A percentile compares a stretch with the other conserved stretches of the same genome.
Evolutionary conservation across 1,140 invertebrate genomes (phyloP).

Genomic region (Leptinotarsa texana): DNA sequence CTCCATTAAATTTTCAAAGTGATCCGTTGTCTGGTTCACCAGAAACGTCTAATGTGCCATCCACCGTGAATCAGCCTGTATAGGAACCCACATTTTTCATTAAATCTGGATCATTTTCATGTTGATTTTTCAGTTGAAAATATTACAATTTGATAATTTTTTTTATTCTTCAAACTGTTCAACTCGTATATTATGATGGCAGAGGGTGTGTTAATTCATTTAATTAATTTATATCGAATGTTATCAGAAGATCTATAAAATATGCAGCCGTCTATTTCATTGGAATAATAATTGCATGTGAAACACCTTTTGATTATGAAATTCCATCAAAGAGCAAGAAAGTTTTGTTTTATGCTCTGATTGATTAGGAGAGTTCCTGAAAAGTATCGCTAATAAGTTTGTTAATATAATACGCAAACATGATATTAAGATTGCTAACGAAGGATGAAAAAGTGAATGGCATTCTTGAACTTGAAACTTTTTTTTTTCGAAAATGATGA

Average conservation of each 20-base stretch:
- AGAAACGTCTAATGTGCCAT: too few relatives aligned
- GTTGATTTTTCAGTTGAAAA: too few relatives aligned
- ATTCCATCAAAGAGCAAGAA: background rate
- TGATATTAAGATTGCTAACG: background rate
- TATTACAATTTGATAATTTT: too few relatives aligned
- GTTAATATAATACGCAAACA: background rate
- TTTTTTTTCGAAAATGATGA: background rate
- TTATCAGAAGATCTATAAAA: background rate
- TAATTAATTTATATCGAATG: background rate
- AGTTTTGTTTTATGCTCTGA: conserved; percentile 8
- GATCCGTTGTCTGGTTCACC: too few relatives aligned
- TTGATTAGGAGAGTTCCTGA: conserved; percentile 5
- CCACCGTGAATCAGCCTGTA: too few relatives aligned
- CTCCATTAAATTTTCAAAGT: too few relatives aligned
- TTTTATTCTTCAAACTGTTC: too few relatives aligned
- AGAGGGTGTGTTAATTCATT: too few relatives aligned
- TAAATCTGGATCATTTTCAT: too few relatives aligned
- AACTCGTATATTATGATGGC: too few relatives aligned
- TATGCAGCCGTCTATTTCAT: background rate
- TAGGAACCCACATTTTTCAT: too few relatives aligned
- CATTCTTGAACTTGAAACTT: background rate
- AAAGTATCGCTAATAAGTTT: background rate
- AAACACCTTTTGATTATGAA: background rate
- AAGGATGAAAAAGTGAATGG: conserved; percentile 1
- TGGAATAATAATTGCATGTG: background rate